Conservation (phyloP, 2,888 invertebrate genomes). For the Leuctra nigra region DNA sequence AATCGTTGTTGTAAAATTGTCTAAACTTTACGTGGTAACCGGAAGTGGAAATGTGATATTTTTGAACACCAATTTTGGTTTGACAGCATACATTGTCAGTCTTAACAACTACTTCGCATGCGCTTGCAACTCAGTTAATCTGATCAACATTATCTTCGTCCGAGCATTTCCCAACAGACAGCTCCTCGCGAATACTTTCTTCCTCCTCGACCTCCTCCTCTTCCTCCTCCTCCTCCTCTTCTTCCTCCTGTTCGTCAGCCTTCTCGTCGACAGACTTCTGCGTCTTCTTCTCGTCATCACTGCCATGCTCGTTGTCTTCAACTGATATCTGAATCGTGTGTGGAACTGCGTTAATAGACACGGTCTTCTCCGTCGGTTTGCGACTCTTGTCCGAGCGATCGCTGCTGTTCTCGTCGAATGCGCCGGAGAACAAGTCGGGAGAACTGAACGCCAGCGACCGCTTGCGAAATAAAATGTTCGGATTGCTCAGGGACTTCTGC, state of each 20-base stretch:
- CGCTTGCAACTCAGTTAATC: no score
- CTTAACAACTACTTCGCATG: background rate
- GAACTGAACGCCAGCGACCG: constrained; percentile 9
- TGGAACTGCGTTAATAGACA: constrained; percentile 20
- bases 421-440: constrained; percentile 18
- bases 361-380: constrained; percentile 12
- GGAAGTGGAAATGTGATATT: no score
- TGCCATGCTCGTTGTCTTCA: background rate
- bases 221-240: background rate
- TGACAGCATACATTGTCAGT: no score
- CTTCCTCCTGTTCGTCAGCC: background rate
- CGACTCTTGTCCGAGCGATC: constrained; percentile 17
- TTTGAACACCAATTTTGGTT: no score
- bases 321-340: constrained; percentile 12
- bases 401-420: background rate
- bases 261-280: background rate
- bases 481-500: background rate
- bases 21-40: no score
- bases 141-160: constrained; percentile 12
- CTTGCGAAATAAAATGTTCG: constrained; percentile 11
- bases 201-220: constrained; percentile 10
- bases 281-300: background rate
- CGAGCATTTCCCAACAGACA: background rate
- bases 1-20: no score
- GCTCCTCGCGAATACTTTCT: constrained; percentile 5